phyloP scores from a whole-genome alignment of 2,797 vertebrate species.

The Scyliorhinus canicula region DNA sequence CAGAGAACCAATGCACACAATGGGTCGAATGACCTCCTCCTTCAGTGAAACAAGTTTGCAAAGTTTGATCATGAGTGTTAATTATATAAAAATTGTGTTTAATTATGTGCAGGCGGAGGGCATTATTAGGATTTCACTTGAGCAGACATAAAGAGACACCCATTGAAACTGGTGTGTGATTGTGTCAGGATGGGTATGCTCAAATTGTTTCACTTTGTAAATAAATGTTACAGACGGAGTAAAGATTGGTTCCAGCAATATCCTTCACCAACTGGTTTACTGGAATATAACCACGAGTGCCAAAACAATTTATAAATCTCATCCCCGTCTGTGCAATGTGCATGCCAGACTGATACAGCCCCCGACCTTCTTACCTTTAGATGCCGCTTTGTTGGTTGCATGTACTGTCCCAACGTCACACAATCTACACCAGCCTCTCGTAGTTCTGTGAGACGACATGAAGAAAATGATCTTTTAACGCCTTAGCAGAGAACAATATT shows the following conservation, averaged over 20 bases:
- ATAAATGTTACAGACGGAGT: neutral
- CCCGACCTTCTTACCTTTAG: conserved; percentile 69
- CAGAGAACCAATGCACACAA: too few relatives aligned
- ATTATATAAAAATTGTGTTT: neutral
- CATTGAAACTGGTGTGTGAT: too few relatives aligned
- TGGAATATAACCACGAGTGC: neutral
- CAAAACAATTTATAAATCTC: neutral
- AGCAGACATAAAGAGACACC: too few relatives aligned
- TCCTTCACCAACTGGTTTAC: neutral
- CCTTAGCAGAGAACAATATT: neutral
- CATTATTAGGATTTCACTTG: neutral
- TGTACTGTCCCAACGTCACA: conserved; percentile 92
- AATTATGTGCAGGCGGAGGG: neutral
- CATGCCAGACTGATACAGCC: neutral
- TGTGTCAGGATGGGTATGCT: too few relatives aligned
- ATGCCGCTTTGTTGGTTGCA: conserved; percentile 95
- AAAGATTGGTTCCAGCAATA: neutral
- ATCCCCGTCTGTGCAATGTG: neutral
- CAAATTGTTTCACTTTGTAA: too few relatives aligned
- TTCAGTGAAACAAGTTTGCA: too few relatives aligned
- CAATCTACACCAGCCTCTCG: conserved; percentile 82
- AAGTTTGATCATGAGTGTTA: neutral
- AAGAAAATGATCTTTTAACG: neutral
- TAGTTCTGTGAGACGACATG: conserved; percentile 61
- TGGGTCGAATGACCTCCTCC: too few relatives aligned